Percentiles rank a stretch among this genome's conserved stretches.
Conservation (phyloP, 2,888 invertebrate genomes). For the Lysandra bellargus region DNA sequence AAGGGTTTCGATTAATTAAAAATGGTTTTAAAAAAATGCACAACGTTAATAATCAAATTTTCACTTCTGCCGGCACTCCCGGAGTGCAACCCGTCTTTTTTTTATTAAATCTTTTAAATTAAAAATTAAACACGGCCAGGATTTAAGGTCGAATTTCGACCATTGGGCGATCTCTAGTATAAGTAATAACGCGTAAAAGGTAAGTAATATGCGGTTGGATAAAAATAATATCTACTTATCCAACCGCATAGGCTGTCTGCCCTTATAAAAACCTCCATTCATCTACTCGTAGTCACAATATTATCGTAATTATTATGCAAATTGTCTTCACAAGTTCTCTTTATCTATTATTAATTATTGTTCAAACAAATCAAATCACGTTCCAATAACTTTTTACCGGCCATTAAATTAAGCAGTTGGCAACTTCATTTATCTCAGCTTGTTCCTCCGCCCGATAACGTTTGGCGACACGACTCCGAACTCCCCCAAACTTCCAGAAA, state of each 20-base stretch:
- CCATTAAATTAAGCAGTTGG: slow-evolving; percentile 78
- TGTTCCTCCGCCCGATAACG: slow-evolving; percentile 76
- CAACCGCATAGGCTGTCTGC: background rate
- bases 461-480: slow-evolving; percentile 69
- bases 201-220: too few relatives aligned
- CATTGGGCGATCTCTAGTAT: too few relatives aligned
- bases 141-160: too few relatives aligned
- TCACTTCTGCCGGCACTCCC: too few relatives aligned
- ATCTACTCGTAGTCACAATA: background rate
- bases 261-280: background rate
- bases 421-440: slow-evolving; percentile 78
- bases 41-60: too few relatives aligned
- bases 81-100: too few relatives aligned
- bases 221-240: too few relatives aligned
- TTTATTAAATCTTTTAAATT: too few relatives aligned
- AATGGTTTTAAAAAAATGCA: too few relatives aligned
- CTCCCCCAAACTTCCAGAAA: slow-evolving; percentile 63
- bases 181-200: too few relatives aligned
- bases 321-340: background rate
- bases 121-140: too few relatives aligned
- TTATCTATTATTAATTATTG: slow-evolving; percentile 24
- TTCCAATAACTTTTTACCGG: slow-evolving; percentile 67
- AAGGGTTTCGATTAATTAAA: too few relatives aligned
- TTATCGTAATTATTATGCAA: slow-evolving; percentile 11
- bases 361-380: slow-evolving; percentile 57